Evolutionary conservation across 2,797 vertebrate species (phyloP).

Genomic region (Morus bassanus): DNA sequence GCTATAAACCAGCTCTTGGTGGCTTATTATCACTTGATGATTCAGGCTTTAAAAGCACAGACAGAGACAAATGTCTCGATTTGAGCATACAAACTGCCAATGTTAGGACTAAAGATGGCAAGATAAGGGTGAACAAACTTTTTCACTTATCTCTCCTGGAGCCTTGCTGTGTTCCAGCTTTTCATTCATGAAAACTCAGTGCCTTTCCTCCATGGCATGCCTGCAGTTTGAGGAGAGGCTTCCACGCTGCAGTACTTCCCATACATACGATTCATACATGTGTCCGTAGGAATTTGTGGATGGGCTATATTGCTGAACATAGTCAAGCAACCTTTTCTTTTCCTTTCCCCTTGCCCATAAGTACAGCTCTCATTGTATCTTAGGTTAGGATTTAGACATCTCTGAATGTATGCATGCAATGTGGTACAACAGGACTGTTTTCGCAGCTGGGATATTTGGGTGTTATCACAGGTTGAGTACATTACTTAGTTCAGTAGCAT

Average conservation of each 20-base stretch:
- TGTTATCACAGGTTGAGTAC: neutral
- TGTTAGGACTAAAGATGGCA: rapidly evolving
- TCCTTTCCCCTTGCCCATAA: neutral
- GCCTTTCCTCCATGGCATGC: neutral
- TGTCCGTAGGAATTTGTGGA: neutral
- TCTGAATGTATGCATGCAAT: neutral
- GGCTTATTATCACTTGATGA: neutral
- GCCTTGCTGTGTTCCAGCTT: neutral
- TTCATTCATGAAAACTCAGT: neutral
- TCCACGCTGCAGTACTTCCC: neutral
- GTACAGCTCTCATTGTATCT: neutral
- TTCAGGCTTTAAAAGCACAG: neutral
- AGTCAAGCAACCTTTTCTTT: neutral
- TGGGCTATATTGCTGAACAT: neutral
- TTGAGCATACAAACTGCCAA: neutral
- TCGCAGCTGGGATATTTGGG: neutral
- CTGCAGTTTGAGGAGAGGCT: neutral
- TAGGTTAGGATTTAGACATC: neutral
- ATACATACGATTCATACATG: rapidly evolving
- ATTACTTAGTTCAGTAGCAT: neutral
- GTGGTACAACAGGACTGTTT: neutral
- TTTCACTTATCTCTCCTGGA: neutral
- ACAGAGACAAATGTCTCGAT: neutral
- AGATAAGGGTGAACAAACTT: neutral
- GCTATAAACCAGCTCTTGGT: neutral